phyloP scores from a whole-genome alignment of 2,797 vertebrate genomes.

The Buphagus erythrorhynchus region DNA sequence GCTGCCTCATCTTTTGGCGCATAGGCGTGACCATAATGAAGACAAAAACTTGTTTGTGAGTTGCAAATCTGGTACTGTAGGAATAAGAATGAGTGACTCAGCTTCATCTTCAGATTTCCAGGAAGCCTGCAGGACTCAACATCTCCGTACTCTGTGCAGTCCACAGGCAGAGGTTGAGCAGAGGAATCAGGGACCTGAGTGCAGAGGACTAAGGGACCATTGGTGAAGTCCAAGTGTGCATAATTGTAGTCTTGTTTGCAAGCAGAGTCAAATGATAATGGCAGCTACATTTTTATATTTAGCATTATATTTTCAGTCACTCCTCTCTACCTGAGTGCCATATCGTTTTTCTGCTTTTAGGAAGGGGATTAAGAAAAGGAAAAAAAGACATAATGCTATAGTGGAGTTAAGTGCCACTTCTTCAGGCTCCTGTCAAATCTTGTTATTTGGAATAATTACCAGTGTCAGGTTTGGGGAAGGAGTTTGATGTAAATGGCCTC shows the following conservation, averaged over 20 bases:
- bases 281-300: slow-evolving; percentile 66
- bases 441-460: slow-evolving; percentile 77
- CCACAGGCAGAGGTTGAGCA: not conserved
- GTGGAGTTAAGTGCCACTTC: slow-evolving; percentile 71
- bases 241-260: slow-evolving; percentile 40
- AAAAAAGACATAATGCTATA: slow-evolving; percentile 62
- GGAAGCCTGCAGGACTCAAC: not conserved
- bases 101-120: not conserved
- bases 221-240: not conserved
- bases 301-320: slow-evolving; percentile 65
- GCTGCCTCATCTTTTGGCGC: not conserved
- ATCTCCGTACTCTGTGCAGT: fast-evolving
- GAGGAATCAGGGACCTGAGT: not conserved
- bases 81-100: fast-evolving
- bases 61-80: not conserved
- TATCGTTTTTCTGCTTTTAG: slow-evolving; percentile 74
- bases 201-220: not conserved
- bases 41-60: not conserved
- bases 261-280: slow-evolving; percentile 42
- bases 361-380: slow-evolving; percentile 71
- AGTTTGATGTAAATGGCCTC: not conserved
- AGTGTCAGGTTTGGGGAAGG: slow-evolving; percentile 66
- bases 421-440: slow-evolving; percentile 70
- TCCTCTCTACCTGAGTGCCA: slow-evolving; percentile 30
- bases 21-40: fast-evolving